These are phyloP conservation scores for Eugnorisma glareosa DNA, from an alignment of 2,888 invertebrate species.

Conservation along the genomic window DNA sequence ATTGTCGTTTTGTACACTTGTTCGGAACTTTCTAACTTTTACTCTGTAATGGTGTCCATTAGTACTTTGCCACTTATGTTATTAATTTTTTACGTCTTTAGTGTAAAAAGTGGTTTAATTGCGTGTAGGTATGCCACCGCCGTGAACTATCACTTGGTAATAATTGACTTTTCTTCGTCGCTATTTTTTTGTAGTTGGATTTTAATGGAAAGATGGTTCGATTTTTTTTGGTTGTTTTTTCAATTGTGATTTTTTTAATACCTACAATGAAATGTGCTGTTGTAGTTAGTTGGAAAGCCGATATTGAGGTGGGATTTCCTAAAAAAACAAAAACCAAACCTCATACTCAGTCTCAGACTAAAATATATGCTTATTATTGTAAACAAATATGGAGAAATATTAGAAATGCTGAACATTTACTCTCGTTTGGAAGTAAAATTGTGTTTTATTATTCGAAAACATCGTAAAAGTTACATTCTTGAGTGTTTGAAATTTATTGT, in stretches of 20 bases:
- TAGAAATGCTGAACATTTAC: constrained; percentile 6
- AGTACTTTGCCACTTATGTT: constrained; percentile 73
- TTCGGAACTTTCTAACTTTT: constrained; percentile 84
- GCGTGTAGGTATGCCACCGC: constrained; percentile 62
- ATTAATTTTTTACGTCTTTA: constrained; percentile 69
- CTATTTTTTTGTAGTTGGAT: constrained; percentile 25
- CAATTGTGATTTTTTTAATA: constrained; percentile 24
- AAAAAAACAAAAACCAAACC: not conserved
- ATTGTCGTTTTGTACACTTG: constrained; percentile 81
- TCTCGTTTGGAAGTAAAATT: constrained; percentile 2
- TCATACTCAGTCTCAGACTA: not conserved
- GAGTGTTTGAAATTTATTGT: not conserved
- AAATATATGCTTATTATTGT: not conserved
- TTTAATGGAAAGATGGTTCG: constrained; percentile 42
- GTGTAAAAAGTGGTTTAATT: constrained; percentile 67
- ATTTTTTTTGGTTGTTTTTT: too few relatives aligned
- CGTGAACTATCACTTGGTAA: constrained; percentile 56
- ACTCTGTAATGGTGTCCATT: constrained; percentile 79
- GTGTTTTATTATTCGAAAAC: not conserved
- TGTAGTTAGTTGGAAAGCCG: not conserved
- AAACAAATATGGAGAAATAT: not conserved
- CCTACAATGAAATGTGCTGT: not conserved
- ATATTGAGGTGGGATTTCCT: not conserved
- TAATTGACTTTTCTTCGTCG: constrained; percentile 40
- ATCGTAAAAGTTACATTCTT: constrained; percentile 15